A percentile compares a stretch with the other conserved stretches of the same genome.
phyloP scores from a whole-genome alignment of 2,113 vertebrate genomes.

The Bettongia penicillata region DNA sequence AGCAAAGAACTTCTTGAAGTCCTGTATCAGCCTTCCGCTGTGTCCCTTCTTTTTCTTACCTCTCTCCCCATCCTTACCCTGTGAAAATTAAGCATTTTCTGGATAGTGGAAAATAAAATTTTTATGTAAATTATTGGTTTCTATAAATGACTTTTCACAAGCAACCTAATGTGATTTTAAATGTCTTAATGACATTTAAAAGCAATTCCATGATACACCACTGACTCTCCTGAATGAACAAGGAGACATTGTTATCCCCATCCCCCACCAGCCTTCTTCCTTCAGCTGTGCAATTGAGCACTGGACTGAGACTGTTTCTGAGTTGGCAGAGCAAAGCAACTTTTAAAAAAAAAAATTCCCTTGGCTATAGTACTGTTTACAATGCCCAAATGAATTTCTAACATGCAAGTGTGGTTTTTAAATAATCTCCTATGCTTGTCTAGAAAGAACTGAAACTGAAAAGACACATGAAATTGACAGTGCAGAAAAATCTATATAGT shows the following conservation, averaged over 20 bases:
- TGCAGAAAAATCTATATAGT: not conserved
- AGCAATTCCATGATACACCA: not conserved
- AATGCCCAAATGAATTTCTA: not conserved
- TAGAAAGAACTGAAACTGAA: not conserved
- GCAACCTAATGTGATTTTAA: not conserved
- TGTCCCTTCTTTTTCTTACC: not conserved
- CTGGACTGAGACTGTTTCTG: not conserved
- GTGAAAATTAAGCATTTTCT: not conserved
- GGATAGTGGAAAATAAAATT: not conserved
- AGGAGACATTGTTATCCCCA: not conserved
- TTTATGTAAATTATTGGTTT: conserved; percentile 3
- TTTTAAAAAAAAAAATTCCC: not conserved
- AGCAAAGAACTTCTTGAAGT: not conserved
- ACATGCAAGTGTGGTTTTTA: conserved; percentile 23
- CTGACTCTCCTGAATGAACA: not conserved
- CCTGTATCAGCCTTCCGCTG: not conserved
- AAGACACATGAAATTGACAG: not conserved
- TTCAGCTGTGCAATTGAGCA: not conserved
- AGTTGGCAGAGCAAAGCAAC: not conserved
- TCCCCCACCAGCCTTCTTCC: not conserved
- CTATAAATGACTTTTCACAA: not conserved
- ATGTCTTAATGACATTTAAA: not conserved
- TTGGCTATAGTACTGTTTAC: not conserved
- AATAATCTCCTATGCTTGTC: not conserved
- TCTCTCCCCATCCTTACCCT: not conserved